A percentile compares a stretch with the other conserved stretches of the same genome.
phyloP scores from a whole-genome alignment of 1,140 invertebrate genomes.

The Drosophila subpulchrella region DNA sequence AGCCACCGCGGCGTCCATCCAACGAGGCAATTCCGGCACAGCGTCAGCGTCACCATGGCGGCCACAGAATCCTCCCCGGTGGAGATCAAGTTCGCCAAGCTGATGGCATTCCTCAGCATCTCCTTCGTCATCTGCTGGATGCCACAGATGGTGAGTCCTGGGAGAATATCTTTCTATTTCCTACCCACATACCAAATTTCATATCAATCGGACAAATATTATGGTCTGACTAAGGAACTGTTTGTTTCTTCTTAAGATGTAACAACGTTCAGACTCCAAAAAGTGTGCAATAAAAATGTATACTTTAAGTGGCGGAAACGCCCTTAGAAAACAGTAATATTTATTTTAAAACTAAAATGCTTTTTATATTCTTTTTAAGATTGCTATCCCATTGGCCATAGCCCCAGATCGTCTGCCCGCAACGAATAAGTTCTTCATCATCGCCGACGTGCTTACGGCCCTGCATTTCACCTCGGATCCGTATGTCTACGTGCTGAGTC shows the following conservation, averaged over 20 bases:
- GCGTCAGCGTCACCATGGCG: constrained; percentile 76
- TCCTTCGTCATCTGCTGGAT: constrained; percentile 94
- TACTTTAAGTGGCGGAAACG: no score
- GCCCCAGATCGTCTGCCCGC: constrained; percentile 60
- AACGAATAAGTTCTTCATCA: constrained; percentile 70
- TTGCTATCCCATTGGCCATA: constrained; percentile 89
- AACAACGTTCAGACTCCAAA: no score
- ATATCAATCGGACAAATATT: background rate
- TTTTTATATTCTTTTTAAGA: constrained; percentile 84
- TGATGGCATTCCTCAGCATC: constrained; percentile 93
- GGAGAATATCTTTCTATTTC: background rate
- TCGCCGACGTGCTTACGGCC: constrained; percentile 91
- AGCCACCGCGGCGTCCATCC: constrained; percentile 55
- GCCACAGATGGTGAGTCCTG: constrained; percentile 91
- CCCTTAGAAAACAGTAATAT: background rate
- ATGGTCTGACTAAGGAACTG: no score
- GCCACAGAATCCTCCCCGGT: constrained; percentile 88
- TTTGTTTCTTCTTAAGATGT: no score
- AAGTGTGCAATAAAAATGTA: no score
- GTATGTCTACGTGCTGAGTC: constrained; percentile 91
- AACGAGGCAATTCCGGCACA: constrained; percentile 65
- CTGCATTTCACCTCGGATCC: constrained; percentile 93
- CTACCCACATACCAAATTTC: background rate
- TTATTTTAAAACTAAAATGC: background rate
- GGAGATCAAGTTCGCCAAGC: constrained; percentile 92